A percentile compares a stretch with the other conserved stretches of the same genome.
Evolutionary conservation across 2,797 vertebrate genomes (phyloP).

Genomic region (Anguilla obscura): DNA sequence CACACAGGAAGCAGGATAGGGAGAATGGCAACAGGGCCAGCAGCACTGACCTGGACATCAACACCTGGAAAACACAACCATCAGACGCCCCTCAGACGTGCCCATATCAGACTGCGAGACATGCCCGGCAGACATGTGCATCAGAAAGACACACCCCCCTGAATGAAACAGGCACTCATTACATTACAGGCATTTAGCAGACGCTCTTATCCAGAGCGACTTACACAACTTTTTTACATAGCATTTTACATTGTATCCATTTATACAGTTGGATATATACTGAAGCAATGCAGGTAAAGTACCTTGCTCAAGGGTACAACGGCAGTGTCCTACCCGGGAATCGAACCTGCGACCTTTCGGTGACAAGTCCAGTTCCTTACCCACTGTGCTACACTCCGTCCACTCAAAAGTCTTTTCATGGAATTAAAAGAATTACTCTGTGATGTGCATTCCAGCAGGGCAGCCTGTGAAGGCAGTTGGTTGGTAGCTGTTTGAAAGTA

Average conservation of each 20-base stretch:
- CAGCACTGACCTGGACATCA: constrained; percentile 81
- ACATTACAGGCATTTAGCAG: no score
- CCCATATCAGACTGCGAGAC: neutral
- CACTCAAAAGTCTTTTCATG: neutral
- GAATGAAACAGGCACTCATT: neutral
- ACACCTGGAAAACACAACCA: constrained; percentile 71
- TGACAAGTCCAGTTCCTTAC: no score
- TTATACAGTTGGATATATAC: no score
- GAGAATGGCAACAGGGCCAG: constrained; percentile 82
- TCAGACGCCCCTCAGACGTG: neutral
- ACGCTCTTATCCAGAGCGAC: no score
- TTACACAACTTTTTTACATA: no score
- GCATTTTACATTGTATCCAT: no score
- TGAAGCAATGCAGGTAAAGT: no score
- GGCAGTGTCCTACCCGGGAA: no score
- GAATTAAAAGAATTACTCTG: neutral
- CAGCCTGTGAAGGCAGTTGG: neutral
- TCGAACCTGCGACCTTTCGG: no score
- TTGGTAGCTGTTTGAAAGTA: neutral
- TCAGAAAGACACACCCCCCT: neutral
- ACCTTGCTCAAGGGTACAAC: no score
- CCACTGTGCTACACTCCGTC: no score
- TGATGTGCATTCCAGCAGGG: neutral
- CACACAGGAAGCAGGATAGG: constrained; percentile 74
- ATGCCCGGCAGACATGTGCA: neutral